Base-by-base conservation (phyloP, 1,140 invertebrate genomes). In the Theocolax elegans region DNA sequence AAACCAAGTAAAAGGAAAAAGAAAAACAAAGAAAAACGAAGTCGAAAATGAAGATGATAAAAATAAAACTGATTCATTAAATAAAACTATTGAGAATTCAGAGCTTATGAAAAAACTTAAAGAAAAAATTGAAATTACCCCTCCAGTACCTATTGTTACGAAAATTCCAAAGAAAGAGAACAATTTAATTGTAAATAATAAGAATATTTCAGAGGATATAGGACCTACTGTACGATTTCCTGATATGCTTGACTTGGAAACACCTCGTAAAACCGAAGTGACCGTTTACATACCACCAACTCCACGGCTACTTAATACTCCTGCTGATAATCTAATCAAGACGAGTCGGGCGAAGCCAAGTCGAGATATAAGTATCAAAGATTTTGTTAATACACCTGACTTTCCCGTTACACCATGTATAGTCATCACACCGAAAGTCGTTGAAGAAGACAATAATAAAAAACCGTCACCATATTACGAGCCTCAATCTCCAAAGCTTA, bases 351-450 rank as follows among this genome's bases (percentile, higher is more conserved):
- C 75, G 6, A 80, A 77, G 66, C 54, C 63, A 0, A 74, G 23
- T 27, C 77, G 79, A 0, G 80, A 84, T 8, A 74, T 77, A 0
- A 74, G 35, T 1, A 85, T 86, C 13, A 76, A 75, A 17, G 77
- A 77, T 29, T 80, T 81, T 6, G 77, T 84, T 12, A 53, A 74
- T 0, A 85, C 85, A 0, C 85, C 85, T 6, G 84, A 84, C 40
- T 81, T 85, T 42, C 83, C 85, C 7, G 75, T 75, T 9, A 86
- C 85, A 0, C 85, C 85, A 3, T 76, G 76, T 9, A 78, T 85
- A 19, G 51, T 74, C 3, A 25, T 83, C 6, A 86, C 82, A 2
- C 84, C 84, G 6, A 79, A 81, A 48, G 56, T 70, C 21, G 27
- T 44, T 0, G 70, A 77, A 2, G 74, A 83, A 40, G 78, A 76